phyloP scores from a whole-genome alignment of 2,113 vertebrate species.

The Acrocephalus arundinaceus region DNA sequence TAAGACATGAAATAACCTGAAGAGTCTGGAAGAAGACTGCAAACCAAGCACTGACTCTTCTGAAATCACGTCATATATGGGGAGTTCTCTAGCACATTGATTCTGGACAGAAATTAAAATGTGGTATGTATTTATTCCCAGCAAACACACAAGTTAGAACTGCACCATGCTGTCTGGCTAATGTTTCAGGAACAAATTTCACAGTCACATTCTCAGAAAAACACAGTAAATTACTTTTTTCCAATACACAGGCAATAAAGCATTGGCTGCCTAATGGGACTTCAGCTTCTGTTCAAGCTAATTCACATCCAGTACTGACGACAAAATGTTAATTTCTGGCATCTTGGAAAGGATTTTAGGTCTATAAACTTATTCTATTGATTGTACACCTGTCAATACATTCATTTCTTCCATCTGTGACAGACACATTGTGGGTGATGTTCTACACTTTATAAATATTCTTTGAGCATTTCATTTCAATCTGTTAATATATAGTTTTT shows the following conservation, averaged over 20 bases:
- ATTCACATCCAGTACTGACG: neutral
- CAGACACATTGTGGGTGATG: constrained; percentile 1
- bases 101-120: neutral
- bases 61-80: neutral
- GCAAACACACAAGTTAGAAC: neutral
- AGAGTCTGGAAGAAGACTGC: neutral
- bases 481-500: neutral
- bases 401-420: constrained; percentile 36
- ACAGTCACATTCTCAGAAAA: neutral
- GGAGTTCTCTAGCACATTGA: neutral
- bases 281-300: neutral
- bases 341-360: neutral
- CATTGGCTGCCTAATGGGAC: neutral
- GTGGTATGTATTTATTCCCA: neutral
- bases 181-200: neutral
- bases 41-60: neutral
- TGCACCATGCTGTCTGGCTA: neutral
- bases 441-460: constrained; percentile 16
- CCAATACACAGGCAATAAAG: neutral
- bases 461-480: neutral
- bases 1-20: neutral
- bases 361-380: neutral
- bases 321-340: constrained; percentile 1
- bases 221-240: neutral
- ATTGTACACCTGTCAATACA: constrained; percentile 13